Conservation (phyloP, 2,888 invertebrate genomes). For the Anodontia alba region DNA sequence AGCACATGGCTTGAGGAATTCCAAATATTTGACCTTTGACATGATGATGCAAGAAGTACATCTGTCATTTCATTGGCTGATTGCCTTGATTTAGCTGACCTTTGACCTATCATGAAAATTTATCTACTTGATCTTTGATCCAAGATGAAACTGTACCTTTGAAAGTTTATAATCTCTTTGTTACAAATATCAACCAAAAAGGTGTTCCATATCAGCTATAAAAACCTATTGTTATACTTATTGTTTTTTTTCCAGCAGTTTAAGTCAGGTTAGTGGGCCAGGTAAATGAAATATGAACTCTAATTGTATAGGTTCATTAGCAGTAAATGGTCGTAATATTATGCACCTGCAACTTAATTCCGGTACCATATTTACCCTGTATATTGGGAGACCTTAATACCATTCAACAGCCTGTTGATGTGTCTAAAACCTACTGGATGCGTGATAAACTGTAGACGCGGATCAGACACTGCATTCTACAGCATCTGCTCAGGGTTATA, state of each 20-base stretch:
- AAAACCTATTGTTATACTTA: neutral
- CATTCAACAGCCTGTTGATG: too few relatives aligned
- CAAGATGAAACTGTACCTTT: neutral
- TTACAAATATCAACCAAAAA: neutral
- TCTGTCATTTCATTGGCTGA: constrained; percentile 46
- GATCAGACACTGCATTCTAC: too few relatives aligned
- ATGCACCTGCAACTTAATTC: neutral
- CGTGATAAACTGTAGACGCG: too few relatives aligned
- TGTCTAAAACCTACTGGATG: too few relatives aligned
- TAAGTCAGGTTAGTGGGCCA: neutral
- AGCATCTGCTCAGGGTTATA: too few relatives aligned
- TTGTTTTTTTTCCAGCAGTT: too few relatives aligned
- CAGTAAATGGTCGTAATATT: neutral
- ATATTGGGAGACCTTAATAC: too few relatives aligned
- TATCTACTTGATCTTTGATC: neutral
- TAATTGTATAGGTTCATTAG: neutral
- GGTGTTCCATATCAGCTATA: neutral
- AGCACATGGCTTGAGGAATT: constrained; percentile 16
- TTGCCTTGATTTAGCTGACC: constrained; percentile 10
- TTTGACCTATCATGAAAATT: constrained; percentile 8
- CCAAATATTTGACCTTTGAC: constrained; percentile 61
- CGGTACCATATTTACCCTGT: too few relatives aligned
- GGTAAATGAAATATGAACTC: neutral
- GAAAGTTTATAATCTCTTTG: neutral
- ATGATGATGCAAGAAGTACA: constrained; percentile 36